phyloP scores from a whole-genome alignment of 2,888 invertebrate species.

The Euspilapteryx auroguttella region DNA sequence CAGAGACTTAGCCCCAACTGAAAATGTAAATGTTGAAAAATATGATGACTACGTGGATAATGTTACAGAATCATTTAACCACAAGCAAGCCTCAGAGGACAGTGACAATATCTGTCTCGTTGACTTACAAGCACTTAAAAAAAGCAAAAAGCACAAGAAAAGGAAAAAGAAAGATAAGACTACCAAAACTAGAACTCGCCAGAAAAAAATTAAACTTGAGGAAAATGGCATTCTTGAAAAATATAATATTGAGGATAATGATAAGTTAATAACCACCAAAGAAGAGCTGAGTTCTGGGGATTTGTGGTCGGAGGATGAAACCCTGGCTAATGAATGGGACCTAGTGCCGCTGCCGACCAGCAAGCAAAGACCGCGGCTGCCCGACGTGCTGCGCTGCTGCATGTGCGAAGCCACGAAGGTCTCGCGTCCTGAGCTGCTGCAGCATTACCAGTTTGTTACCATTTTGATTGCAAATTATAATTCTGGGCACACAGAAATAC shows the following conservation, averaged over 20 bases:
- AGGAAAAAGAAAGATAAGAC: conserved; percentile 8
- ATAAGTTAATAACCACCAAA: no score
- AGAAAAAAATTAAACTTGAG: no score
- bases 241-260: conserved; percentile 3
- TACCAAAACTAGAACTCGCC: neutral
- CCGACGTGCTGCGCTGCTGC: conserved; percentile 28
- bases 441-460: conserved; percentile 36
- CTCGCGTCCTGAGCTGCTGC: conserved; percentile 22
- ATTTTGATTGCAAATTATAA: neutral
- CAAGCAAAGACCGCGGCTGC: no score
- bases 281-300: no score
- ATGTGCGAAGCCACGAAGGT: conserved; percentile 31
- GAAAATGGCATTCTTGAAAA: conserved; percentile 2
- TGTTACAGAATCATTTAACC: neutral
- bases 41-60: neutral
- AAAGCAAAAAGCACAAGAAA: conserved; percentile 1
- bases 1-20: conserved; percentile 8
- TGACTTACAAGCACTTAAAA: no score
- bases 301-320: no score
- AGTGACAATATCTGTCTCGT: neutral
- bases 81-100: neutral
- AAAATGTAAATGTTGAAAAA: conserved; percentile 8
- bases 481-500: neutral
- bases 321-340: no score
- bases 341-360: no score